These are phyloP conservation scores for Cinclus mexicanus DNA, from an alignment of 2,113 vertebrate species.

Conservation along the genomic window DNA sequence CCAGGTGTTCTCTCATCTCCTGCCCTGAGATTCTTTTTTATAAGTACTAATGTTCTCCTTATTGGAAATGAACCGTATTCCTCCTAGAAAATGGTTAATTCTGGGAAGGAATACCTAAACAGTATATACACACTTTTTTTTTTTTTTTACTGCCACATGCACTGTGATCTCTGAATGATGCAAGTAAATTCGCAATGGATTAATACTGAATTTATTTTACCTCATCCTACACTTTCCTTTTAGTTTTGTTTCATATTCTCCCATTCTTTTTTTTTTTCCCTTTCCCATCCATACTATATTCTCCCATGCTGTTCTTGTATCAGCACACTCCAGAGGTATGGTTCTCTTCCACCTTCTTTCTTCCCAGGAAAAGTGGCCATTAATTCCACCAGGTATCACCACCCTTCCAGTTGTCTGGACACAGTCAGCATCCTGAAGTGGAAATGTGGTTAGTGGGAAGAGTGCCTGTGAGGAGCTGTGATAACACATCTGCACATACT, in stretches of 20 bases:
- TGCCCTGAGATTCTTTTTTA: neutral
- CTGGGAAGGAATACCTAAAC: neutral
- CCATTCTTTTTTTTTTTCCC: rapidly evolving
- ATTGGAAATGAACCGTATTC: neutral
- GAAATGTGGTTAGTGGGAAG: neutral
- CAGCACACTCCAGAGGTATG: neutral
- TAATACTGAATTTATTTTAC: neutral
- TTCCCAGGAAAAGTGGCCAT: neutral
- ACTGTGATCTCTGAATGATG: neutral
- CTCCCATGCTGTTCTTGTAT: neutral
- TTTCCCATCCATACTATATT: neutral
- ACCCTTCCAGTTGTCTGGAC: neutral
- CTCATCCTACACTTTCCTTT: neutral
- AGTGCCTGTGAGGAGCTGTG: neutral
- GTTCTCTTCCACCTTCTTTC: neutral
- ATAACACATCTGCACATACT: neutral
- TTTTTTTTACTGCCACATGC: neutral
- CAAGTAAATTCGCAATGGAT: neutral
- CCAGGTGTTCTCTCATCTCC: neutral
- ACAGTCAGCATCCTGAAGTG: neutral
- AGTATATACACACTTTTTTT: neutral
- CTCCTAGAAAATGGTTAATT: neutral
- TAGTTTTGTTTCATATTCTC: neutral
- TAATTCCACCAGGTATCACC: neutral
- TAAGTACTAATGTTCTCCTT: neutral